phyloP scores from a whole-genome alignment of 2,888 invertebrate species.

The Chaetogeoica ovagalla region DNA sequence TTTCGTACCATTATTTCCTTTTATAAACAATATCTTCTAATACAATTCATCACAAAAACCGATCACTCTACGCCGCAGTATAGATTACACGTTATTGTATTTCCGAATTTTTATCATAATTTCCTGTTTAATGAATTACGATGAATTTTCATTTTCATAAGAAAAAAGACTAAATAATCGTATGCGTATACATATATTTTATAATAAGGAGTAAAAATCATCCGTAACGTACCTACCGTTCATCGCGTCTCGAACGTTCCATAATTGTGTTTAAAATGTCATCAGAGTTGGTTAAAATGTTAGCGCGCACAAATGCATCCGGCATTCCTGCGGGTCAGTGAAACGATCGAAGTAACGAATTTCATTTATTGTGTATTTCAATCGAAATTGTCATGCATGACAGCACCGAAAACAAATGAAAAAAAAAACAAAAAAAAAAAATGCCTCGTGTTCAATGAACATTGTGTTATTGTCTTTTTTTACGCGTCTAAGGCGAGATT shows the following conservation, averaged over 20 bases:
- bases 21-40: no score
- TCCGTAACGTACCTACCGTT: background rate
- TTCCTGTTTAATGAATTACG: no score
- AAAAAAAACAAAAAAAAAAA: background rate
- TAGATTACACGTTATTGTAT: no score
- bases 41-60: no score
- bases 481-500: conserved; percentile 26
- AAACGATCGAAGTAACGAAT: conserved; percentile 14
- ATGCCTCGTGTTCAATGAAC: conserved; percentile 5
- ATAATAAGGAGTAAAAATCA: no score
- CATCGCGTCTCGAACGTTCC: background rate
- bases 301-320: background rate
- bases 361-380: conserved; percentile 16
- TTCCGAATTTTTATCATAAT: no score
- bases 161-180: no score
- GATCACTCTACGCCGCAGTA: no score
- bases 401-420: background rate
- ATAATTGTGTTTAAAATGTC: conserved; percentile 1
- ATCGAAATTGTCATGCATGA: conserved; percentile 6
- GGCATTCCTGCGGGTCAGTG: background rate
- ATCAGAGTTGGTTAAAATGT: conserved; percentile 1
- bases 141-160: no score
- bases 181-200: no score
- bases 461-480: conserved; percentile 52
- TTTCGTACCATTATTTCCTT: no score